A percentile compares a stretch with the other conserved stretches of the same genome.
phyloP scores from a whole-genome alignment of 1,140 invertebrate species.

The Drosophila hydei region DNA sequence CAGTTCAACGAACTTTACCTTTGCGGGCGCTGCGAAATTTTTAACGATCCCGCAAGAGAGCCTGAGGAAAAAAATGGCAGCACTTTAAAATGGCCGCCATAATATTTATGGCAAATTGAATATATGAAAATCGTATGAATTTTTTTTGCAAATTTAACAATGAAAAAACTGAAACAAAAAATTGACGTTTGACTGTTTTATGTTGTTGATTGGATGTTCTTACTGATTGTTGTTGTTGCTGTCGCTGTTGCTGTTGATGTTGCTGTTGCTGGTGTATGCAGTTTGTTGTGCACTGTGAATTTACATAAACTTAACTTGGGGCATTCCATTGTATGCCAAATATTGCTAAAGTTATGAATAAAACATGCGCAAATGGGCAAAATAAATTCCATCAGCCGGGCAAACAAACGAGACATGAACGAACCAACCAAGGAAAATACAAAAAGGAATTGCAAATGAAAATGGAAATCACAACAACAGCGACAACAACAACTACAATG shows the following conservation, averaged over 20 bases:
- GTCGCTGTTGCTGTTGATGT: conserved; percentile 16
- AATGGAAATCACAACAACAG: conserved; percentile 58
- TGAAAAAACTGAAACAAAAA: conserved; percentile 21
- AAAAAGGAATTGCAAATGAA: conserved; percentile 71
- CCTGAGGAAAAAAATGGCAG: conserved; percentile 9
- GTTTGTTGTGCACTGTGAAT: conserved; percentile 44
- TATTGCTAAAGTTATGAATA: conserved; percentile 74
- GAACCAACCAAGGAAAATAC: conserved; percentile 29
- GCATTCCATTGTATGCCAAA: conserved; percentile 59
- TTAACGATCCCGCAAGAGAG: conserved; percentile 54
- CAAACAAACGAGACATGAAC: conserved; percentile 56
- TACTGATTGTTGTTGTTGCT: conserved; percentile 23
- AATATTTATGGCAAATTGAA: conserved; percentile 61
- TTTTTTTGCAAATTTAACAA: conserved; percentile 35
- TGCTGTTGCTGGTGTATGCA: conserved; percentile 23
- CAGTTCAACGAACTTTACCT: conserved; percentile 65
- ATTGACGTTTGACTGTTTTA: conserved; percentile 24
- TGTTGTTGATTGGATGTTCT: conserved; percentile 40
- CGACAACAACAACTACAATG: conserved; percentile 22
- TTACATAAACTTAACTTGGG: conserved; percentile 56
- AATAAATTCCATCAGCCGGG: conserved; percentile 57
- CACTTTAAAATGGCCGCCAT: conserved; percentile 65
- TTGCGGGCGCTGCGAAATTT: conserved; percentile 19
- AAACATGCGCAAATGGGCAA: conserved; percentile 65
- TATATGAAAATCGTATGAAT: conserved; percentile 37